A percentile compares a stretch with the other conserved stretches of the same genome.
Evolutionary conservation across 2,113 vertebrate genomes (phyloP).

Genomic region (Oryzias javanicus): DNA sequence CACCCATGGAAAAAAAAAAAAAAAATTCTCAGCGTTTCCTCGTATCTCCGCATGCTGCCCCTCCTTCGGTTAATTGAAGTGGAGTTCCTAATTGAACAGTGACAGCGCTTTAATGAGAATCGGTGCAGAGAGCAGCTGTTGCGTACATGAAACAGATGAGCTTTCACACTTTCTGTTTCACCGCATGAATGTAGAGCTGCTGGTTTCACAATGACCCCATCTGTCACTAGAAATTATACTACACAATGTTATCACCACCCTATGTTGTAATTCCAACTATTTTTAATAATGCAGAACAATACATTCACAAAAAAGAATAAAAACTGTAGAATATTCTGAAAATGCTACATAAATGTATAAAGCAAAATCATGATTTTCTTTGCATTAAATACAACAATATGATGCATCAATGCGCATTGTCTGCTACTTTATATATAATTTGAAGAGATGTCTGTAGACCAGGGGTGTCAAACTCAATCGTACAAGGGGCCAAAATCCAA

Average conservation of each 20-base stretch:
- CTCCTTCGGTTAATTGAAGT: background rate
- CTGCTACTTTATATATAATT: background rate
- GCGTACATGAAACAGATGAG: constrained; percentile 10
- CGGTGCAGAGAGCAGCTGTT: constrained; percentile 19
- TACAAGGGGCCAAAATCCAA: no score
- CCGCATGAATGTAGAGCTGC: background rate
- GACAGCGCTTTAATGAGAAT: constrained; percentile 20
- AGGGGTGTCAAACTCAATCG: no score
- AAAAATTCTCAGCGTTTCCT: constrained; percentile 3
- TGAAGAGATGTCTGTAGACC: background rate
- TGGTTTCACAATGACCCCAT: constrained; percentile 13
- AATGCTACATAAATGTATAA: no score
- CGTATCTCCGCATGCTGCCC: background rate
- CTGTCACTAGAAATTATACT: constrained; percentile 8
- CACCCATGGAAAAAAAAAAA: no score
- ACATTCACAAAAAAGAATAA: no score
- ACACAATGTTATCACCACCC: background rate
- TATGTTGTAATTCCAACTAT: background rate
- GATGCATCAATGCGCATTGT: constrained; percentile 31
- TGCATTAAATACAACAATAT: constrained; percentile 18
- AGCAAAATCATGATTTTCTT: background rate
- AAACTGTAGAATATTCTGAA: background rate
- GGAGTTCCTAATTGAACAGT: constrained; percentile 15
- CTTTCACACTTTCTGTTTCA: constrained; percentile 5
- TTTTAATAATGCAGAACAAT: no score